Evolutionary conservation across 2,797 vertebrate species (phyloP).

Genomic region (Microhierax caerulescens): DNA sequence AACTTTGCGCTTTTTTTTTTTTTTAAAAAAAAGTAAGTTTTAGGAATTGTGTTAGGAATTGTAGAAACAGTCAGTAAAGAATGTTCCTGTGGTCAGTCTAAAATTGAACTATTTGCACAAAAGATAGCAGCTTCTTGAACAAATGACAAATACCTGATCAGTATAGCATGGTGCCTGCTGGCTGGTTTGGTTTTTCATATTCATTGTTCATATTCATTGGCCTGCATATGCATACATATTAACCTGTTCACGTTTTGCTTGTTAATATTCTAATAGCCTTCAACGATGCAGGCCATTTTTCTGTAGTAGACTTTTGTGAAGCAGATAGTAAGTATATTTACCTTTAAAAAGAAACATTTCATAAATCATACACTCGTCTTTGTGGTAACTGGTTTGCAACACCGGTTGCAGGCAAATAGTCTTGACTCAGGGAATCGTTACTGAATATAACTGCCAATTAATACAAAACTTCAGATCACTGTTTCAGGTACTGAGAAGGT

Average conservation of each 20-base stretch:
- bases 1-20: neutral
- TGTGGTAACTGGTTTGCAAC: neutral
- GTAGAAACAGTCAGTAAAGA: neutral
- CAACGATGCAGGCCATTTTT: neutral
- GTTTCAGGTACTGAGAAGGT: neutral
- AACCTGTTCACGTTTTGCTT: neutral
- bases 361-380: neutral
- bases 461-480: neutral
- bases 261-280: neutral
- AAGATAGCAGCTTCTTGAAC: neutral
- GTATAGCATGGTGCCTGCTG: neutral
- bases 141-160: neutral
- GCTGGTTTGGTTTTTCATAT: neutral
- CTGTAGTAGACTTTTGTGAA: neutral
- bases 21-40: neutral
- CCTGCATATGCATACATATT: neutral
- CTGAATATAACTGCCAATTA: neutral
- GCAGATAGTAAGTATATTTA: neutral
- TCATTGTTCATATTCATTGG: neutral
- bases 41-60: neutral
- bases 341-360: neutral
- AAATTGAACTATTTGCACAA: neutral
- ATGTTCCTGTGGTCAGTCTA: neutral
- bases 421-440: neutral
- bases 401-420: accelerated